Evolutionary conservation across 2,888 invertebrate species (phyloP), one percentile per base, ranked within the genome.

Genomic region (Achlya flavicornis): DNA sequence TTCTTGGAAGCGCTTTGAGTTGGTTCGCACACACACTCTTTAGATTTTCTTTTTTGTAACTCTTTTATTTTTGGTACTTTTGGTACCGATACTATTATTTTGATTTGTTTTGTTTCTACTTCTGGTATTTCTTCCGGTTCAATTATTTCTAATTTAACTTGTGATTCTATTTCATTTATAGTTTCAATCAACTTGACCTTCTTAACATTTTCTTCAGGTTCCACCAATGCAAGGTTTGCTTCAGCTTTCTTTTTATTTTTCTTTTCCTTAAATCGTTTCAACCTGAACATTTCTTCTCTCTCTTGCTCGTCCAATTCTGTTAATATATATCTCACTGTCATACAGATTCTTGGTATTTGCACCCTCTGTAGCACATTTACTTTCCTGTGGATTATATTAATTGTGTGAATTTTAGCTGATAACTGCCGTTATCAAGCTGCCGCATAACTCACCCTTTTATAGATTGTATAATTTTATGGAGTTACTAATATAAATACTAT

Each of bases 251-350:
- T 19, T 19, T 53, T 19, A n/a, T n/a, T 0, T 53, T 53, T 53
- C n/a, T 53, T n/a, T 53, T 53, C 53, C 53, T 53, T 53, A n/a
- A 53, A 53, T 10, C 76, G 82, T 65, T 84, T 85, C 4, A 85
- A 74, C 69, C 83, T 78, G 57, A 71, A 76, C 58, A 80, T 72
- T 63, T 86, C 85, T 67, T 88, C 85, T 68, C 85, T 74, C 2
- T 72, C 80, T 19, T 76, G 62, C 62, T 87, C 86, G 71, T 88
- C 84, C 11, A 87, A 63, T 66, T 83, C 84, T 14, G 68, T 57
- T 5, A 74, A 0, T 41, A 87, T 83, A 61, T 84, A 85, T 1
- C 57, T 41, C n/a, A 83, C 76, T 0, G 82, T 83, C 0, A 63
- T 63, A 60, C 74, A 67, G 6, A 78, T 79, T 70, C 76, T 78